phyloP scores from a whole-genome alignment of 2,797 vertebrate genomes.

The Galagoides demidoff region DNA sequence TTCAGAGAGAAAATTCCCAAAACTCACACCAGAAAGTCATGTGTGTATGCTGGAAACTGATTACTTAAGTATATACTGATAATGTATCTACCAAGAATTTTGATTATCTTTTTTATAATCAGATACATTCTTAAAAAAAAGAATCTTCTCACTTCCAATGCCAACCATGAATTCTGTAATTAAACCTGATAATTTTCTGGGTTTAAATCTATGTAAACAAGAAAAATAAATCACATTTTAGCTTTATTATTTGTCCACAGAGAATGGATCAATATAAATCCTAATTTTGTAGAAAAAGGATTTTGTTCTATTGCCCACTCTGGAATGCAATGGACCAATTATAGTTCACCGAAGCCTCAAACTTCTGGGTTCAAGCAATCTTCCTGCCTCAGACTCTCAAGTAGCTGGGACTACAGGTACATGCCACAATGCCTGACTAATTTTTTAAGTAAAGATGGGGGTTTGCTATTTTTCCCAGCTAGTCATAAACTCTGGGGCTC shows the following conservation, averaged over 20 bases:
- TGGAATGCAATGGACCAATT: not conserved
- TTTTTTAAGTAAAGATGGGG: not conserved
- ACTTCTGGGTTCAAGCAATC: not conserved
- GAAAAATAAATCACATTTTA: not conserved
- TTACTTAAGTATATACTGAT: not conserved
- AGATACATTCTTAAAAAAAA: not conserved
- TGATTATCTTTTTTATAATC: not conserved
- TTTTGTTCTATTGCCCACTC: not conserved
- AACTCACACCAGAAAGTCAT: not conserved
- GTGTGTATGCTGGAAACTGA: not conserved
- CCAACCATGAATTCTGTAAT: not conserved
- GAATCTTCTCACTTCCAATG: not conserved
- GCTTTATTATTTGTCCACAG: not conserved
- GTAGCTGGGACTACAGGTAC: not conserved
- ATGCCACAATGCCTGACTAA: not conserved
- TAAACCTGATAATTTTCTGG: not conserved
- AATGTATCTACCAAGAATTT: constrained; percentile 6
- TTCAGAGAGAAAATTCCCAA: constrained; percentile 13
- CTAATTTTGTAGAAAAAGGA: not conserved
- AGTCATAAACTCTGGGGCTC: not conserved
- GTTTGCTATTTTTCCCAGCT: not conserved
- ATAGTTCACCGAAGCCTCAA: not conserved
- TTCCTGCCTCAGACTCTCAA: not conserved
- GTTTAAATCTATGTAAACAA: constrained; percentile 4
- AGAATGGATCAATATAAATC: not conserved